phyloP scores from a whole-genome alignment of 2,888 invertebrate genomes.

The Leptinotarsa haldemani region DNA sequence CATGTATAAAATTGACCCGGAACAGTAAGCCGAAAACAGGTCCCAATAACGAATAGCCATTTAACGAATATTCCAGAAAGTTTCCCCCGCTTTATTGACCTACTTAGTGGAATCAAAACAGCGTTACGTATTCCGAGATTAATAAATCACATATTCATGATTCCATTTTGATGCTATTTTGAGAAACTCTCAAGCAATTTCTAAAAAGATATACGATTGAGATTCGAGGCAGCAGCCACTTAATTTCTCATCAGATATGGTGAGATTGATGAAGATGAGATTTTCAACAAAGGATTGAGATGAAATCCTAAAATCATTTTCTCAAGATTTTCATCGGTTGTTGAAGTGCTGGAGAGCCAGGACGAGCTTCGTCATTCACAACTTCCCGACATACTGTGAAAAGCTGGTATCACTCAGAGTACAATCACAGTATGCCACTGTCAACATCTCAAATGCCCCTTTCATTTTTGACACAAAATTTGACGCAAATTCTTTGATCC shows the following conservation, averaged over 20 bases:
- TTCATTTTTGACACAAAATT: too few relatives aligned
- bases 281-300: too few relatives aligned
- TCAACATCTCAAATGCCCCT: too few relatives aligned
- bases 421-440: too few relatives aligned
- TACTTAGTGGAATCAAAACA: conserved; percentile 31
- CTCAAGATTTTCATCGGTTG: too few relatives aligned
- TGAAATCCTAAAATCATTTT: too few relatives aligned
- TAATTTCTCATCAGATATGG: conserved; percentile 21
- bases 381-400: too few relatives aligned
- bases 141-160: conserved; percentile 38
- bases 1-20: background rate
- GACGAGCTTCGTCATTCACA: too few relatives aligned
- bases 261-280: conserved; percentile 4
- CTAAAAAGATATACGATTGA: conserved; percentile 17
- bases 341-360: too few relatives aligned
- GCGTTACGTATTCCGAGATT: conserved; percentile 10
- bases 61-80: conserved; percentile 10
- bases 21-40: background rate
- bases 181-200: conserved; percentile 24
- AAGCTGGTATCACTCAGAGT: too few relatives aligned
- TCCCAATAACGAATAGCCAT: conserved; percentile 11
- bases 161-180: conserved; percentile 33
- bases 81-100: conserved; percentile 20
- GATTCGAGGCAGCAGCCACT: conserved; percentile 17
- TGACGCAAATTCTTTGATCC: too few relatives aligned